Evolutionary conservation across 2,113 vertebrate genomes (phyloP).

Genomic region (Cyanoliseus patagonus): DNA sequence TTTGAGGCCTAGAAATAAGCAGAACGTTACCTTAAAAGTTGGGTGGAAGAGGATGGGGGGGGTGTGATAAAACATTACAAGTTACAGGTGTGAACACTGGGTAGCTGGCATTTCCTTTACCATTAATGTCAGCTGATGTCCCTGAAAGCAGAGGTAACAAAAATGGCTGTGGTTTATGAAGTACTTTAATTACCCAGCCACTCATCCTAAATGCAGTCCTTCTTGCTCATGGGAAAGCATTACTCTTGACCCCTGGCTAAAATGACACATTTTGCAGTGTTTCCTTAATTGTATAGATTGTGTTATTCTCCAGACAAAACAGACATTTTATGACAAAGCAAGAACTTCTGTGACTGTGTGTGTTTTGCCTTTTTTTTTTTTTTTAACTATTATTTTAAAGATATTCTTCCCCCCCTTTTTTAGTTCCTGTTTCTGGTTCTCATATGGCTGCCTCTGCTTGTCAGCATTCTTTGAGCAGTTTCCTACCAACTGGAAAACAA

Average conservation of each 20-base stretch:
- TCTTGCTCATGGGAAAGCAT: not conserved
- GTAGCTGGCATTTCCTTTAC: not conserved
- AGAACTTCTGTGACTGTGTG: not conserved
- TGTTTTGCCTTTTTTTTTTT: not conserved
- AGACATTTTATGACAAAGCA: not conserved
- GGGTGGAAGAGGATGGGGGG: accelerated
- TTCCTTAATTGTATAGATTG: not conserved
- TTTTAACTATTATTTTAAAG: conserved; percentile 35
- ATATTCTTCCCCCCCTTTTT: conserved; percentile 51
- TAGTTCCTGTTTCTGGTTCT: conserved; percentile 70
- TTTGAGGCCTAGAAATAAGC: not conserved
- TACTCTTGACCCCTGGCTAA: not conserved
- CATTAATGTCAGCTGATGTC: not conserved
- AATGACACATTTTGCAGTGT: not conserved
- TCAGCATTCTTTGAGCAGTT: conserved; percentile 68
- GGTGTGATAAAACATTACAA: not conserved
- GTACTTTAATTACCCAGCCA: not conserved
- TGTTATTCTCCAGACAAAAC: not conserved
- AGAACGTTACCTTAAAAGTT: not conserved
- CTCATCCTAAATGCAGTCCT: not conserved
- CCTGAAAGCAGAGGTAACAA: not conserved
- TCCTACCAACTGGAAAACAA: conserved; percentile 60
- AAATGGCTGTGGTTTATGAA: not conserved
- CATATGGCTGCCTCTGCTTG: conserved; percentile 61
- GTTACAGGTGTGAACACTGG: accelerated